phyloP scores from a whole-genome alignment of 2,113 vertebrate species.

The Brevimyrus niger region DNA sequence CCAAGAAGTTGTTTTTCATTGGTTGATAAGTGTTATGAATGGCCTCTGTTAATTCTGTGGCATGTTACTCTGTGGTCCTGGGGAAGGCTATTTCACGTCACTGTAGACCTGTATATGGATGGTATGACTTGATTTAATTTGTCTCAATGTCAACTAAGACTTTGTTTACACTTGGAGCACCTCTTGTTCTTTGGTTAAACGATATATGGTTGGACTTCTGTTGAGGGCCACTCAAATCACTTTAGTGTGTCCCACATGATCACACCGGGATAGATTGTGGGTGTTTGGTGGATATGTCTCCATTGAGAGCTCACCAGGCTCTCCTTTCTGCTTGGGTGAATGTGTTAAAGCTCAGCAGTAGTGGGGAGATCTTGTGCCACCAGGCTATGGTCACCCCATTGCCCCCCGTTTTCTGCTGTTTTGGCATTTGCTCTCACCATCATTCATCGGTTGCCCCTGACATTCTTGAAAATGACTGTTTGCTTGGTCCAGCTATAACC shows the following conservation, averaged over 20 bases:
- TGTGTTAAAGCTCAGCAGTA: neutral
- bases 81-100: neutral
- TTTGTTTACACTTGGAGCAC: neutral
- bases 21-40: neutral
- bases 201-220: neutral
- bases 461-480: constrained; percentile 36
- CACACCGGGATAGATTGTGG: too few relatives aligned
- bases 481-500: constrained; percentile 28
- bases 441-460: constrained; percentile 31
- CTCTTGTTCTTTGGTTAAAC: neutral
- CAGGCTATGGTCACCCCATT: neutral
- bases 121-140: neutral
- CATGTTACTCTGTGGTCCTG: neutral
- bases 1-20: neutral
- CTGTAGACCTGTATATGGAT: neutral
- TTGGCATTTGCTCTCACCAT: constrained; percentile 29
- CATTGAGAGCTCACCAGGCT: neutral
- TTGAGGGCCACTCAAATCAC: neutral
- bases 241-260: neutral
- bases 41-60: neutral
- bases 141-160: neutral
- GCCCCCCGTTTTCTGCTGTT: neutral
- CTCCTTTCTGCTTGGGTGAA: neutral
- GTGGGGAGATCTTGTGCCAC: neutral
- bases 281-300: neutral